Conservation (phyloP, 2,888 invertebrate genomes). For the Ischnura elegans region DNA sequence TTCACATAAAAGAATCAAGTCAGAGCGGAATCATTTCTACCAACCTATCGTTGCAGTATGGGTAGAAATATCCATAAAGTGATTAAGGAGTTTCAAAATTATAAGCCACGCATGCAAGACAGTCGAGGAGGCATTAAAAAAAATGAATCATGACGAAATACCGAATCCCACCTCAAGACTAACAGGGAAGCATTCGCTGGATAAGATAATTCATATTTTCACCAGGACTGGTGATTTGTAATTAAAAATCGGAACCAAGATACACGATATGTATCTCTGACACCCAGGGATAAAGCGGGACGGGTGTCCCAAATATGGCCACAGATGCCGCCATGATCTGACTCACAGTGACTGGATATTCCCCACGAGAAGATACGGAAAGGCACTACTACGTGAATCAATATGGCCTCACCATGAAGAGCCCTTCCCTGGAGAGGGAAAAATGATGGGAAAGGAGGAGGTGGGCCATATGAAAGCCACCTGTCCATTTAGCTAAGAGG, state of each 20-base stretch:
- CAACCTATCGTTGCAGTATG: no score
- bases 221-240: background rate
- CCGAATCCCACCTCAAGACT: no score
- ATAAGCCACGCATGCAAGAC: no score
- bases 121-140: no score
- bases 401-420: background rate
- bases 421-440: background rate
- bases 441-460: background rate
- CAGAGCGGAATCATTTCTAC: no score
- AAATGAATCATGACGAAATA: no score
- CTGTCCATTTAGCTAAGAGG: background rate
- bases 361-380: slow-evolving; percentile 7
- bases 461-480: background rate
- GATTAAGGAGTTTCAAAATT: no score
- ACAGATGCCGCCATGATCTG: background rate
- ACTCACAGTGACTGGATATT: background rate
- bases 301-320: background rate
- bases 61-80: no score
- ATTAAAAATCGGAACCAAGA: background rate
- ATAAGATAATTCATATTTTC: no score
- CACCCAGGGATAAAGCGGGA: background rate
- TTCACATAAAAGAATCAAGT: no score
- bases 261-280: background rate
- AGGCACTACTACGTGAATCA: slow-evolving; percentile 7
- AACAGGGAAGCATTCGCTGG: no score